Percentiles rank a stretch among this genome's conserved stretches.
Evolutionary conservation across 37 sponge, comb jelly and placozoan species (phyloP).

Genomic region (Geodia barretti): DNA sequence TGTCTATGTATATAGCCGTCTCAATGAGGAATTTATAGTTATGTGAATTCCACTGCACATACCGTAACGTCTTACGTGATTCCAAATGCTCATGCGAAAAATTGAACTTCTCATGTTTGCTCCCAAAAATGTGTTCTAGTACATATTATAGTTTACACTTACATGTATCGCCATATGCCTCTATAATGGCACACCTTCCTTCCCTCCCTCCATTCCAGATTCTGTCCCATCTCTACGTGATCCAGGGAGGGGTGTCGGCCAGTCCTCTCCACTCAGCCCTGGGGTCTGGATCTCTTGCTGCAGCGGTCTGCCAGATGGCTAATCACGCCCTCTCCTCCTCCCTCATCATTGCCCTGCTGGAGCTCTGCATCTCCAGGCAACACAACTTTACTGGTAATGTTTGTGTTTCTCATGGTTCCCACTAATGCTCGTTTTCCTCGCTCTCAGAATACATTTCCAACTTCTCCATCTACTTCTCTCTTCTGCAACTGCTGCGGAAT

Average conservation of each 20-base stretch:
- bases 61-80: too few species aligned
- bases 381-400: constrained; percentile 47
- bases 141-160: too few species aligned
- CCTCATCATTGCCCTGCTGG: constrained; percentile 52
- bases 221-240: constrained; percentile 18
- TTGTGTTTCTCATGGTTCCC: constrained; percentile 1
- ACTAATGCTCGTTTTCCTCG: neutral
- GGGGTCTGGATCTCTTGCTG: constrained; percentile 40
- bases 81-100: too few species aligned
- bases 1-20: too few species aligned
- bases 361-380: constrained; percentile 61
- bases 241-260: neutral
- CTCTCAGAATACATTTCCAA: constrained; percentile 64
- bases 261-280: constrained; percentile 26
- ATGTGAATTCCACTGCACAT: too few species aligned
- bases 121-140: too few species aligned
- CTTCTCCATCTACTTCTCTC: constrained; percentile 36
- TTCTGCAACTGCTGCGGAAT: constrained; percentile 52
- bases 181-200: neutral
- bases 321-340: constrained; percentile 57
- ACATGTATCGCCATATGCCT: too few species aligned
- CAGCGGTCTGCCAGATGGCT: constrained; percentile 56
- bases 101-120: neutral
- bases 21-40: too few species aligned
- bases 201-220: constrained; percentile 21